Evolutionary conservation across 2,797 vertebrate species (phyloP).

Genomic region (Dipus sagitta): DNA sequence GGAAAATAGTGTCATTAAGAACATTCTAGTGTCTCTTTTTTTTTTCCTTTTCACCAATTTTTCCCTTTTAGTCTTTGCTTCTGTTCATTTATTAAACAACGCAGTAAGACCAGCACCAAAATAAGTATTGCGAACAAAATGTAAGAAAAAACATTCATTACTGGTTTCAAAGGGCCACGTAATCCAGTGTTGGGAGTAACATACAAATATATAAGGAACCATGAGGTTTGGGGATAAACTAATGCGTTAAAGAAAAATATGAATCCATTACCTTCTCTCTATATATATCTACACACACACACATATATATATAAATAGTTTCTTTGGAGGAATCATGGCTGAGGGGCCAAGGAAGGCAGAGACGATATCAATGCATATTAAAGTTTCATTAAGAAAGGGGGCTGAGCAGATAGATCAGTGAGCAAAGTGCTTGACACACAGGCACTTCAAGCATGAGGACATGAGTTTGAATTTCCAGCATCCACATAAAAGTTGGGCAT

Average conservation of each 20-base stretch:
- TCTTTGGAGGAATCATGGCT: neutral
- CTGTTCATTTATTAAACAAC: neutral
- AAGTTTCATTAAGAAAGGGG: no score
- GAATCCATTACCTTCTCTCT: neutral
- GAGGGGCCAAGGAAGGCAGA: neutral
- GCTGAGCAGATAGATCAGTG: no score
- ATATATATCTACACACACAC: no score
- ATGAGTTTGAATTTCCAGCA: no score
- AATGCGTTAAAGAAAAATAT: conserved; percentile 22
- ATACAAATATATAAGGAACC: neutral
- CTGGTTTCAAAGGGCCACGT: neutral
- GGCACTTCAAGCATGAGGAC: no score
- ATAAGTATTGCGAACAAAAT: neutral
- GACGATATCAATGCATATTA: no score
- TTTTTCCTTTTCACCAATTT: neutral
- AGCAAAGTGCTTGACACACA: no score
- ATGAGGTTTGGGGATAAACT: neutral
- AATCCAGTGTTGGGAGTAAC: neutral
- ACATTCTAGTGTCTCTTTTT: no score
- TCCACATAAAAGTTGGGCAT: no score
- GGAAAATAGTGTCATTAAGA: neutral
- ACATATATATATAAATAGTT: no score
- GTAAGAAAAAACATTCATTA: neutral
- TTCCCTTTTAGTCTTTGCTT: neutral
- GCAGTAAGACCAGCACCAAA: neutral